These are phyloP conservation scores for Chrysopa pallens DNA, from an alignment of 1,140 invertebrate species.

Conservation along the genomic window DNA sequence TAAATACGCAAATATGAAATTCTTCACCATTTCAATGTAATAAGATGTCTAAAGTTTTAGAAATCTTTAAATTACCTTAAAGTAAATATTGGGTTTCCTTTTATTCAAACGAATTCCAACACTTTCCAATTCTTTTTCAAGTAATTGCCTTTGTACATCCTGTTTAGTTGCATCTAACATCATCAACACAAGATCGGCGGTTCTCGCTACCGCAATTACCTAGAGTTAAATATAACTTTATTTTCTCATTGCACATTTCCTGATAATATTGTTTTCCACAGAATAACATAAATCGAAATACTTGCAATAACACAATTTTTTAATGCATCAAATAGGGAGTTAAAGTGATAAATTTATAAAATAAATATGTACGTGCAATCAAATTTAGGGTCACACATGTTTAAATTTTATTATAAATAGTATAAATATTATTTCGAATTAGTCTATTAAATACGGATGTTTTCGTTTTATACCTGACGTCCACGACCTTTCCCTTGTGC, in stretches of 20 bases:
- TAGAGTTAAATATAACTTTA: constrained; percentile 33
- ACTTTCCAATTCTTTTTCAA: constrained; percentile 88
- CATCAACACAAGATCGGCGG: constrained; percentile 93
- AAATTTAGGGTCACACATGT: too few relatives aligned
- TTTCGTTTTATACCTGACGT: constrained; percentile 54
- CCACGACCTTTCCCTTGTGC: constrained; percentile 83
- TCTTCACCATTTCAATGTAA: too few relatives aligned
- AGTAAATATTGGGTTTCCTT: constrained; percentile 91
- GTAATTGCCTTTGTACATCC: constrained; percentile 75
- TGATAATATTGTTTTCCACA: too few relatives aligned
- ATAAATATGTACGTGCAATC: too few relatives aligned
- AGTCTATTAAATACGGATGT: too few relatives aligned
- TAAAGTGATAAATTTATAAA: too few relatives aligned
- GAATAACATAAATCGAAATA: not conserved
- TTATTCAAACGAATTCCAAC: constrained; percentile 94
- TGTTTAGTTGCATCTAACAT: constrained; percentile 97
- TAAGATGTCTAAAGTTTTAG: too few relatives aligned
- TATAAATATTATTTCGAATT: too few relatives aligned
- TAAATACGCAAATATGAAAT: too few relatives aligned
- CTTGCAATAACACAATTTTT: too few relatives aligned
- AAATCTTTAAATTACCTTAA: constrained; percentile 56
- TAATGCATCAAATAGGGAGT: too few relatives aligned
- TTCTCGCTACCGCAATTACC: constrained; percentile 93
- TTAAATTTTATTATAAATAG: too few relatives aligned
- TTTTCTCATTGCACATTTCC: constrained; percentile 16